Percentiles rank a stretch among this genome's conserved stretches.
phyloP scores from a whole-genome alignment of 1,140 invertebrate species.

The Drosophila asahinai region DNA sequence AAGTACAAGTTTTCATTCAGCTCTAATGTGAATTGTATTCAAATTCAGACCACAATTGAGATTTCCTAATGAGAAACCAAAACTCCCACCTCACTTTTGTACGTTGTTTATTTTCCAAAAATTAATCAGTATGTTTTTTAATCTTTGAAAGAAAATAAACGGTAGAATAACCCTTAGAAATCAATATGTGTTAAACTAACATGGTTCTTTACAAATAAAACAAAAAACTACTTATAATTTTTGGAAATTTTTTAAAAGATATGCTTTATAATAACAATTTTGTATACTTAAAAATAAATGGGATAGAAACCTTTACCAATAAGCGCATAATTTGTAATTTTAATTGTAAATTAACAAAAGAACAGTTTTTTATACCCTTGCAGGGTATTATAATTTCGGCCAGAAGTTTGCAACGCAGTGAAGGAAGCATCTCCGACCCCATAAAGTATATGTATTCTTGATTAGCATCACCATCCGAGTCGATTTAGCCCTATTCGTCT shows the following conservation, averaged over 20 bases:
- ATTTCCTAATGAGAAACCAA: slow-evolving; percentile 3
- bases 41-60: background rate
- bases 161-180: background rate
- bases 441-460: too few species aligned
- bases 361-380: too few species aligned
- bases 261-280: background rate
- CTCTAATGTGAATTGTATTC: background rate
- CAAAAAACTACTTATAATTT: background rate
- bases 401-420: too few species aligned
- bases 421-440: too few species aligned
- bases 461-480: too few species aligned
- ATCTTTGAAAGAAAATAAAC: slow-evolving; percentile 6
- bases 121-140: slow-evolving; percentile 5
- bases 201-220: background rate
- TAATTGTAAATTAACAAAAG: too few species aligned
- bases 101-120: slow-evolving; percentile 1
- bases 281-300: background rate
- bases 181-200: background rate
- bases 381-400: too few species aligned
- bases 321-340: too few species aligned
- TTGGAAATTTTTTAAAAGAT: background rate
- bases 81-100: background rate
- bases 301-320: too few species aligned
- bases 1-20: background rate
- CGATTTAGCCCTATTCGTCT: too few species aligned